Evolutionary conservation across 1,140 invertebrate genomes (phyloP), one percentile per base, ranked within the genome.

Genomic region (Pseudomyrmex flavicornis): DNA sequence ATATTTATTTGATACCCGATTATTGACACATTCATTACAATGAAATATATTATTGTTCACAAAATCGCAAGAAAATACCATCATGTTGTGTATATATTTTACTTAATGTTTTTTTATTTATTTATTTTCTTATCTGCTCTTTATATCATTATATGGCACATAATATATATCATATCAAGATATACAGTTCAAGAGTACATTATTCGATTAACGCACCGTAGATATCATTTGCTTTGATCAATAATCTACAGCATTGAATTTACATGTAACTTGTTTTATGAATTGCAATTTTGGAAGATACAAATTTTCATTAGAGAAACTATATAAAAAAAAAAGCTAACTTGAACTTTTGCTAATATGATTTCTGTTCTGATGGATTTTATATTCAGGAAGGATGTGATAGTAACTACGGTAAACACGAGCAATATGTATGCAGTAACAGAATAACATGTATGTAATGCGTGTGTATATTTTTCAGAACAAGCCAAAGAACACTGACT

Each of bases 401-500:
- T n/a, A 52, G 52, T 52, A 54, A 69, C 59, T 61, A 66, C 44
- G 66, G 63, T 65, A 79, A 80, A 88, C 26, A 46, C 70, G 58
- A 66, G 65, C 20, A 44, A 58, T 84, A 79, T 75, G 17, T 17
- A n/a, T 17, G 20, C 12, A 13, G 48, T 59, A 74, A 73, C 13
- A 82, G 58, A 83, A 12, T 48, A 79, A 80, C 56, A 80, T 15
- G 4, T 35, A 35, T 35, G 35, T 35, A 35, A 35, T 35, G 35
- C 7, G 35, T 35, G 26, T 35, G 35, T 35, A 72, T 54, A 84
- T 54, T 20, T 75, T 15, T 5, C 35, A 82, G n/a, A 44, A 68
- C 56, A 94, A 94, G 86, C 91, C 20, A n/a, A 80, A 80, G 92
- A 79, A 92, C 91, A 82, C 61, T 46, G 62, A 88, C 73, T 73